A percentile compares a stretch with the other conserved stretches of the same genome.
These are phyloP conservation scores for Bergia puertoricense DNA, from an alignment of 92 coral and sea anemone species.

Conservation along the genomic window DNA sequence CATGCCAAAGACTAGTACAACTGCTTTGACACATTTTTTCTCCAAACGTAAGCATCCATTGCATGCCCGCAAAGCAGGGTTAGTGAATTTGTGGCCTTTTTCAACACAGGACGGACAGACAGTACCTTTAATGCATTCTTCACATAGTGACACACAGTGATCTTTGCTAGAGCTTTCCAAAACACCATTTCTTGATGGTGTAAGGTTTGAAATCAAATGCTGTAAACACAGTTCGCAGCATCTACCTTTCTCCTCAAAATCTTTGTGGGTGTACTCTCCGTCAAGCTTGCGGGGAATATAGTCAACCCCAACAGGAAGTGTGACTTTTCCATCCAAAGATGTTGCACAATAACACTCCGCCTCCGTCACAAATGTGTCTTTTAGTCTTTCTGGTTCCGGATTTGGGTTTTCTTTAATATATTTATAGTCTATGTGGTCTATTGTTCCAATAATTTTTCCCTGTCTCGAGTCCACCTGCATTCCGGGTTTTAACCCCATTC, in stretches of 20 bases:
- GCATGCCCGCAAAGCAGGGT: constrained; percentile 31
- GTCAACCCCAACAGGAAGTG: constrained; percentile 1
- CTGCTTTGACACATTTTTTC: constrained; percentile 21
- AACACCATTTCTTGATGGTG: constrained; percentile 23
- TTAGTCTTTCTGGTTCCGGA: constrained; percentile 5
- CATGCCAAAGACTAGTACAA: constrained; percentile 7
- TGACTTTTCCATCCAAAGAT: neutral
- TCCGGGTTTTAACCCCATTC: too few species aligned
- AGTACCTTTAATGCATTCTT: constrained; percentile 19
- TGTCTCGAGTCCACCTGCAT: too few species aligned
- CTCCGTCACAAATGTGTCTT: constrained; percentile 14
- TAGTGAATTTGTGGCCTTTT: constrained; percentile 7
- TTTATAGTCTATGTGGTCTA: neutral
- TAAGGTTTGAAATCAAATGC: constrained; percentile 21
- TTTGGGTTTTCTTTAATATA: constrained; percentile 24
- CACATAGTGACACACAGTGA: constrained; percentile 14
- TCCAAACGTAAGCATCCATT: neutral
- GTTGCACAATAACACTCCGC: neutral
- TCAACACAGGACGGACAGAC: constrained; percentile 21
- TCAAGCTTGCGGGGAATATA: neutral
- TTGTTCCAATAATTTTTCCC: too few species aligned
- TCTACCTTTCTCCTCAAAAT: neutral
- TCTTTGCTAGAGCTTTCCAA: constrained; percentile 29
- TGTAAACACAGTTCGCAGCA: neutral
- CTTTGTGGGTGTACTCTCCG: neutral